Evolutionary conservation across 2,888 invertebrate species (phyloP).

Genomic region (Temnothorax ravouxi): DNA sequence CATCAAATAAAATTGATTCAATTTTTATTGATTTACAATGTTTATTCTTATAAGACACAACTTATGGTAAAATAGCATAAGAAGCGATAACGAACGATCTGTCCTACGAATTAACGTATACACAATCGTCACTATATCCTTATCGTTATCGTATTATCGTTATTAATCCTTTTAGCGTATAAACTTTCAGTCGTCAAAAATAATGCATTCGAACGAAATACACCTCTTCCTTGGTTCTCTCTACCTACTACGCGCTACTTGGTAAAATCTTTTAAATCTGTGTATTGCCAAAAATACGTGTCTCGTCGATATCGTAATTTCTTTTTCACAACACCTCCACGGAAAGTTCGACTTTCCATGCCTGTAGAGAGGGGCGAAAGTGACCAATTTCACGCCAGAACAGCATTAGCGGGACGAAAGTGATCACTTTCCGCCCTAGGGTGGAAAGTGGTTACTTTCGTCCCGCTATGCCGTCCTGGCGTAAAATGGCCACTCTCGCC

Average conservation of each 20-base stretch:
- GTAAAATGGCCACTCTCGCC: too few relatives aligned
- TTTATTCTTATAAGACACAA: constrained; percentile 80
- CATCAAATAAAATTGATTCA: constrained; percentile 63
- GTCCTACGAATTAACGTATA: constrained; percentile 82
- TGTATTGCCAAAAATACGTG: constrained; percentile 85
- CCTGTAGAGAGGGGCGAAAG: too few relatives aligned
- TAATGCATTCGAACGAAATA: constrained; percentile 81
- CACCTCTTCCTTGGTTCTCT: constrained; percentile 75
- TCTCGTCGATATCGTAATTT: constrained; percentile 70
- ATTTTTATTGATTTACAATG: constrained; percentile 83
- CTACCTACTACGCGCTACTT: constrained; percentile 75
- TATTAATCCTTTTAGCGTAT: constrained; percentile 75
- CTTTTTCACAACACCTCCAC: too few relatives aligned
- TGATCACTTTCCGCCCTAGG: too few relatives aligned
- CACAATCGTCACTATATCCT: constrained; percentile 78
- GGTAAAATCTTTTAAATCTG: constrained; percentile 62
- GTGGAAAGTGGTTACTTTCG: too few relatives aligned
- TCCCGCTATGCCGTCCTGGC: too few relatives aligned
- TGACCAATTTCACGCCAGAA: too few relatives aligned
- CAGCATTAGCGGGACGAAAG: too few relatives aligned
- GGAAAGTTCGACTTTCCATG: too few relatives aligned
- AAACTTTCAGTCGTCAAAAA: constrained; percentile 84
- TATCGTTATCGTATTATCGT: constrained; percentile 70
- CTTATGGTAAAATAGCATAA: constrained; percentile 81
- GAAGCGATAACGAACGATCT: constrained; percentile 84